Base-by-base conservation (phyloP, 1,140 invertebrate genomes). In the Brachionus paranguensis region DNA sequence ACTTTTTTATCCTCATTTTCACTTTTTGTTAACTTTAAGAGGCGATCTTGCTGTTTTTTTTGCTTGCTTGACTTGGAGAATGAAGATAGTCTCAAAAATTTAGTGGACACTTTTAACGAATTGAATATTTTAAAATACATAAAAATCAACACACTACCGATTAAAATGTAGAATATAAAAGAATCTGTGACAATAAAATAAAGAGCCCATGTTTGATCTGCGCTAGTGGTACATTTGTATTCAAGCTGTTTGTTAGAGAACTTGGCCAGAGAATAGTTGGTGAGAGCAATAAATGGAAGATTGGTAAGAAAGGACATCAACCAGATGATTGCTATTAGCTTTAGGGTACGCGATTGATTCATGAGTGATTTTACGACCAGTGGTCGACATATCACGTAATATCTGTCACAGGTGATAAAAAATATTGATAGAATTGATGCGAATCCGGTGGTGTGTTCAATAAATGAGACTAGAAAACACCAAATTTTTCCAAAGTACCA, bases 381-480 rank as follows among this genome's bases (percentile, higher is more conserved):
- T 37, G 78, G 78, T 60, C 29, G 12, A 68, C 78, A 81, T 60
- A 81, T 81, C 10, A 81, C 78, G 20, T 81, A 81, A 47, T 81
- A 81, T 45, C 78, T 53, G 33, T 81, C 78, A 27, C 78, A 81
- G 12, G 78, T 64, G 20, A 81, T 81, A 47, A 81, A 81, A 68
- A 81, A 81, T 29, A 81, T 81, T 20, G 78, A 81, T 5, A 81
- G 27, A 45, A 81, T 81, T 8, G 78, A 81, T 20, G 78, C 78
- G n/a, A 64, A 81, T 47, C 78, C 78, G 10, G 43, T 81, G 3
- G 53, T 64, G 29, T 81, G 55, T 20, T 81, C 78, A 64, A 81
- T 81, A 68, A 81, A 81, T 14, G 78, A 43, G 17, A 81, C 53
- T 6, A 68, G 43, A 68, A 37, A 83, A 55, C 81, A 83, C 27